A percentile compares a stretch with the other conserved stretches of the same genome.
Conservation (phyloP, 2,888 invertebrate species). For the Tetragnatha montana region DNA sequence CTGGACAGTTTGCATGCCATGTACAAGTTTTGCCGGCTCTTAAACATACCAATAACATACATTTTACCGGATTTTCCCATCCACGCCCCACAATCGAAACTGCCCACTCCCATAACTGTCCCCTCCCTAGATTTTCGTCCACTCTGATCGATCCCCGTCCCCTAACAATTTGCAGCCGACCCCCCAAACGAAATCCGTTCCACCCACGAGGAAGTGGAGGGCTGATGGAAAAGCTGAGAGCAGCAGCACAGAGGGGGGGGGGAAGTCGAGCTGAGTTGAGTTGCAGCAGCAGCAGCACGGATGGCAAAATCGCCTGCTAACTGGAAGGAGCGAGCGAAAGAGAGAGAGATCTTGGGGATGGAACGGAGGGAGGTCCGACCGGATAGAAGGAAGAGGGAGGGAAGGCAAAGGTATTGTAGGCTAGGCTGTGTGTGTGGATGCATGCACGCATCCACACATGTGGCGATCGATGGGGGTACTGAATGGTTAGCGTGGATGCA, state of each 20-base stretch:
- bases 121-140: conserved; percentile 18
- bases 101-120: neutral
- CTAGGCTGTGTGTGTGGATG: conserved; percentile 38
- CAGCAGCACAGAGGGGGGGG: neutral
- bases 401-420: conserved; percentile 60
- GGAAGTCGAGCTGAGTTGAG: conserved; percentile 11
- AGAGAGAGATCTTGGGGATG: conserved; percentile 24
- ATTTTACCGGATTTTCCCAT: no score
- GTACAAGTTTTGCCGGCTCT: no score
- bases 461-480: conserved; percentile 52
- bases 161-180: conserved; percentile 31
- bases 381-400: conserved; percentile 1
- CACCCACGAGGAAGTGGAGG: conserved; percentile 69
- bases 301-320: conserved; percentile 69
- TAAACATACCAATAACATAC: no score
- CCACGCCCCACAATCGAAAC: no score
- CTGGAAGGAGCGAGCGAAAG: conserved; percentile 57
- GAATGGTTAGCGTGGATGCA: conserved; percentile 54
- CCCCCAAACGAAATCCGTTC: conserved; percentile 41
- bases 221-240: conserved; percentile 53
- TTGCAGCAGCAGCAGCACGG: conserved; percentile 13
- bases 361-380: conserved; percentile 51
- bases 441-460: conserved; percentile 54
- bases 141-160: neutral
- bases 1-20: no score